Conservation (phyloP, 2,888 invertebrate species). For the Allacma fusca region DNA sequence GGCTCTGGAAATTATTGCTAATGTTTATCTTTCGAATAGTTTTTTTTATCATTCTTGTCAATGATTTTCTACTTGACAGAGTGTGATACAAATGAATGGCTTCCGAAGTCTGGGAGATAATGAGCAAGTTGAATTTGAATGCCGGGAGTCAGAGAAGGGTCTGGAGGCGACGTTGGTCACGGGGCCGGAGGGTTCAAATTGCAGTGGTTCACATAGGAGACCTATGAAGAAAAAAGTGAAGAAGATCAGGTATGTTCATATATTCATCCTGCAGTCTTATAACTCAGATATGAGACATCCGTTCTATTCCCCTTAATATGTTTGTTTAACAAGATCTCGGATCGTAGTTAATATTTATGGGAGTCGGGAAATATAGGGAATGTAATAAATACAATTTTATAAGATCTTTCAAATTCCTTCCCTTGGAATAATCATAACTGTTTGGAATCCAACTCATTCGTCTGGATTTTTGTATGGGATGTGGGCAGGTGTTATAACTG, state of each 20-base stretch:
- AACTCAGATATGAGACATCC: too few species aligned
- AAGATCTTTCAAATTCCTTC: too few species aligned
- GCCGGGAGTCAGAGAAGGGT: slow-evolving; percentile 83
- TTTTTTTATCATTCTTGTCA: background rate
- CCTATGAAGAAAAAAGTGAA: slow-evolving; percentile 83
- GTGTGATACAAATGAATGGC: slow-evolving; percentile 88
- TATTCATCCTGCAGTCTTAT: background rate
- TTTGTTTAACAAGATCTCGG: too few species aligned
- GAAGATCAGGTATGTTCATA: slow-evolving; percentile 76
- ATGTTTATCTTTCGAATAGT: too few species aligned
- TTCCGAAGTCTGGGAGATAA: slow-evolving; percentile 88
- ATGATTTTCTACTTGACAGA: slow-evolving; percentile 68
- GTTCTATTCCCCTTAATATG: too few species aligned
- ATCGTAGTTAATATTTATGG: too few species aligned
- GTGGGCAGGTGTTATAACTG: slow-evolving; percentile 86
- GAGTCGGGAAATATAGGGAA: too few species aligned
- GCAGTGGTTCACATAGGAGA: slow-evolving; percentile 82
- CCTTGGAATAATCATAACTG: too few species aligned
- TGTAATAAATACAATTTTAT: too few species aligned
- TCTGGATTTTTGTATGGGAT: background rate
- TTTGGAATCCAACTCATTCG: too few species aligned
- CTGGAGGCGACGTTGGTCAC: slow-evolving; percentile 86
- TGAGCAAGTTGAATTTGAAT: slow-evolving; percentile 88
- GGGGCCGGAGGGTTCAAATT: slow-evolving; percentile 79
- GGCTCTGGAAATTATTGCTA: too few species aligned